Evolutionary conservation across 1,140 invertebrate species (phyloP), one percentile per base, ranked within the genome.

Genomic region (Dendroctonus ponderosae): DNA sequence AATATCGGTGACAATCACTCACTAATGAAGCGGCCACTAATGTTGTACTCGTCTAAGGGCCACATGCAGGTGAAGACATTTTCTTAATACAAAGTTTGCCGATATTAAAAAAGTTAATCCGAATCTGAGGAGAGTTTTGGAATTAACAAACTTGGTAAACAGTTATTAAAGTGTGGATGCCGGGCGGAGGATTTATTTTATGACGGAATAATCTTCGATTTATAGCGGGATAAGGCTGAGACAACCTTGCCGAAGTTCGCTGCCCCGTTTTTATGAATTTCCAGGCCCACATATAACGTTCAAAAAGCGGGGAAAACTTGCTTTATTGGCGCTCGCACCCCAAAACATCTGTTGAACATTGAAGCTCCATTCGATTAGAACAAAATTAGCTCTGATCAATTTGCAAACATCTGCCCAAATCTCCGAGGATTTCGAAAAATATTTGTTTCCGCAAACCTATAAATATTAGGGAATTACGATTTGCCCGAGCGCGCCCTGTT

Each of bases 161-260:
- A 62, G 39, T 62, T 62, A 62, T 62, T 62, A 62, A 62, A 62
- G 14, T 62, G 59, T 42, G 40, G 46, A 26, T 51, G 14, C 38
- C n/a, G 5, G 44, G 42, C 15, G 42, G 7, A 5, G 44, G 26
- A 65, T 65, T 57, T 65, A 65, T 65, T 65, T 65, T 65, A 63
- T 52, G 61, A 38, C 42, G 51, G 48, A 63, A 63, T 65, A 57
- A 63, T 57, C 62, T 65, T 65, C 62, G 62, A 65, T 65, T 65
- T 65, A 65, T 50, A 44, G 52, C 39, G 44, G 53, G 54, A 57
- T 57, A 39, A 50, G 39, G 37, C 8, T 65, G 58, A 65, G 40
- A 44, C 62, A 50, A 42, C 48, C 60, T 62, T 62, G 48, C 60
- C 44, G 48, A 52, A 62, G 38, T 62, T 62, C 39, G 41, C 7